A percentile compares a stretch with the other conserved stretches of the same genome.
Conservation (phyloP, 1,140 invertebrate species). For the Helicoverpa zea region DNA sequence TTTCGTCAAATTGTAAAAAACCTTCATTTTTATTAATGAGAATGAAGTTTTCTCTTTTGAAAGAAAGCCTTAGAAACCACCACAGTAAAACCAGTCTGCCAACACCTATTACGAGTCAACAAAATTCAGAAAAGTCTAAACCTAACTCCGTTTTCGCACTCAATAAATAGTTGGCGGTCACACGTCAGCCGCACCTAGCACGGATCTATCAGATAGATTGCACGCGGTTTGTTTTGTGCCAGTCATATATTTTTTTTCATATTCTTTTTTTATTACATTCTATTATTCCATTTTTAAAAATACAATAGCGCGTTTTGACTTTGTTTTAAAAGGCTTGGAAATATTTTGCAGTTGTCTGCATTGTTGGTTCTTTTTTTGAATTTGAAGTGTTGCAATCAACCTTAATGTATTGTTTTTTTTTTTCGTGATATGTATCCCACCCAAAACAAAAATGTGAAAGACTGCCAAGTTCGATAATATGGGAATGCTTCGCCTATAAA, state of each 20-base stretch:
- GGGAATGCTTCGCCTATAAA: too few species aligned
- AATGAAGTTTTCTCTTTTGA: too few species aligned
- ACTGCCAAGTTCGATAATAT: too few species aligned
- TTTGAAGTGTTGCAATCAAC: too few species aligned
- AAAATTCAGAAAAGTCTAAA: not conserved
- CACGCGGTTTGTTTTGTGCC: not conserved
- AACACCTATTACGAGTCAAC: not conserved
- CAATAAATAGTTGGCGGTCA: conserved; percentile 5
- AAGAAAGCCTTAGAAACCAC: not conserved
- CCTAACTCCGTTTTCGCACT: not conserved
- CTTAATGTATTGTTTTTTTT: too few species aligned
- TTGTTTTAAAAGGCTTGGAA: not conserved
- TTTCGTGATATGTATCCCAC: too few species aligned
- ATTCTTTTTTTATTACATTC: not conserved
- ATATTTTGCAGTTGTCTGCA: not conserved
- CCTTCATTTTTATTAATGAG: not conserved
- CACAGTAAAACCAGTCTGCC: not conserved
- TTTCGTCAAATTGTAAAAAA: too few species aligned
- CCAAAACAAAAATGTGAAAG: too few species aligned
- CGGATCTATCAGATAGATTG: conserved; percentile 8
- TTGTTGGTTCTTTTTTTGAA: not conserved
- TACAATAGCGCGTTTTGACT: not conserved
- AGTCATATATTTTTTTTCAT: not conserved
- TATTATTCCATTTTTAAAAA: not conserved
- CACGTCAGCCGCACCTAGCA: conserved; percentile 7